A percentile compares a stretch with the other conserved stretches of the same genome.
Conservation (phyloP, 37 sponge, comb jelly and placozoan genomes). For the Chondrilla cf. caribensis region DNA sequence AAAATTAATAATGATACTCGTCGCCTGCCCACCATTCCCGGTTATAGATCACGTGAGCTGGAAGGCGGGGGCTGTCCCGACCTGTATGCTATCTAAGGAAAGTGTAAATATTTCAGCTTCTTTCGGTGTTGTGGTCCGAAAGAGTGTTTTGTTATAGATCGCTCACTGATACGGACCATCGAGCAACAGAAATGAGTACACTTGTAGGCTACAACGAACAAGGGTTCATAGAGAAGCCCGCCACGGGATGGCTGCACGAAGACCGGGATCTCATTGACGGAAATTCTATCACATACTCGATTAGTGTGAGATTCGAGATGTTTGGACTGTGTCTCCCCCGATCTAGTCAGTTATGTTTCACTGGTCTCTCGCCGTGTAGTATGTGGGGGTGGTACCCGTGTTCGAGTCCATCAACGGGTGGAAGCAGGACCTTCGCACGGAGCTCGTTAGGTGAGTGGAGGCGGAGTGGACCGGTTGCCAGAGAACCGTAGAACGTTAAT, state of each 20-base stretch:
- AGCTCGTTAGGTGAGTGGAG: background rate
- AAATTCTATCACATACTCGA: constrained; percentile 49
- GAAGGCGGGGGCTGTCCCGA: too few relatives aligned
- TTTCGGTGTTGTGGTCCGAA: too few relatives aligned
- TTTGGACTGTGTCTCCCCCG: too few relatives aligned
- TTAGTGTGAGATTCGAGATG: constrained; percentile 32
- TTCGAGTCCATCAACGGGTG: constrained; percentile 22
- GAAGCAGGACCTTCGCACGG: background rate
- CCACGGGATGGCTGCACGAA: constrained; percentile 79
- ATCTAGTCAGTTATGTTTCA: too few relatives aligned
- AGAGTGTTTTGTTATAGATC: too few relatives aligned
- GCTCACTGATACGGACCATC: too few relatives aligned
- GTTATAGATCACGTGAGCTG: too few relatives aligned
- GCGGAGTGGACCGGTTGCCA: background rate
- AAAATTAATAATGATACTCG: too few relatives aligned
- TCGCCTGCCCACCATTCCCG: too few relatives aligned
- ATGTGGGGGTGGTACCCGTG: constrained; percentile 13
- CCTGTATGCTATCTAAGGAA: too few relatives aligned
- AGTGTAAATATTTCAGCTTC: too few relatives aligned
- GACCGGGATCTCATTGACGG: constrained; percentile 55
- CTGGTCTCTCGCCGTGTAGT: background rate
- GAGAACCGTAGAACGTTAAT: too few relatives aligned
- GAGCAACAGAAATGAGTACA: constrained; percentile 11
- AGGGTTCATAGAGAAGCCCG: constrained; percentile 69
- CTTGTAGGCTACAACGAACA: background rate